A percentile compares a stretch with the other conserved stretches of the same genome.
phyloP scores from a whole-genome alignment of 2,888 invertebrate genomes.

The Watsonalla binaria region DNA sequence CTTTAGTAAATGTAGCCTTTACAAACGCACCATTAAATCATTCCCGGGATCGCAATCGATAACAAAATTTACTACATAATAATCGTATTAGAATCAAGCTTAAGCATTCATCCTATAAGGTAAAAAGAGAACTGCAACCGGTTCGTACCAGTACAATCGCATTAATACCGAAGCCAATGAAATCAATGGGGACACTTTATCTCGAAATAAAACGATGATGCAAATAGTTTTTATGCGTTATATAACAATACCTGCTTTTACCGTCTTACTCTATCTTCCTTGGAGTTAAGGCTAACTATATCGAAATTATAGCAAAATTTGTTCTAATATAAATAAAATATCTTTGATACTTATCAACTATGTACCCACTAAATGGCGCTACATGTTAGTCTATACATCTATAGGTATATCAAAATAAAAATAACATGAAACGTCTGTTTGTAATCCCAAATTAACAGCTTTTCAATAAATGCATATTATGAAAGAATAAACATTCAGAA shows the following conservation, averaged over 20 bases:
- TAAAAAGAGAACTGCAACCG: slow-evolving; percentile 41
- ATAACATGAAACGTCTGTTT: too few species aligned
- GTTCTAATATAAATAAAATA: too few species aligned
- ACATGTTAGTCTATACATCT: too few species aligned
- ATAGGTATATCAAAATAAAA: too few species aligned
- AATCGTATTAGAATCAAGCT: slow-evolving; percentile 24
- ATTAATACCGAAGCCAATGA: slow-evolving; percentile 19
- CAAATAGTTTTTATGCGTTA: slow-evolving; percentile 41
- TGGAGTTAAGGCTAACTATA: slow-evolving; percentile 8
- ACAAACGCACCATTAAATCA: slow-evolving; percentile 6
- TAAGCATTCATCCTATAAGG: slow-evolving; percentile 16
- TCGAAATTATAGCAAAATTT: too few species aligned
- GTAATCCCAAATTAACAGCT: too few species aligned
- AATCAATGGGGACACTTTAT: slow-evolving; percentile 44
- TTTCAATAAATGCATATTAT: too few species aligned
- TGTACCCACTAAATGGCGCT: too few species aligned
- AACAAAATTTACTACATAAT: slow-evolving; percentile 11
- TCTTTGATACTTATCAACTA: too few species aligned
- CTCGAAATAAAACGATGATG: slow-evolving; percentile 60
- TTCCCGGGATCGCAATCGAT: slow-evolving; percentile 4
- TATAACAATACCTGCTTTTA: slow-evolving; percentile 36
- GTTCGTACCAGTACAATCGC: slow-evolving; percentile 26
- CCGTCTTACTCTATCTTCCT: slow-evolving; percentile 20
- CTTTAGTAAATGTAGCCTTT: background rate
- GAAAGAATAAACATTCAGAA: too few species aligned